Evolutionary conservation across 2,797 vertebrate genomes (phyloP).

Genomic region (Dendrocincla tyrannina): DNA sequence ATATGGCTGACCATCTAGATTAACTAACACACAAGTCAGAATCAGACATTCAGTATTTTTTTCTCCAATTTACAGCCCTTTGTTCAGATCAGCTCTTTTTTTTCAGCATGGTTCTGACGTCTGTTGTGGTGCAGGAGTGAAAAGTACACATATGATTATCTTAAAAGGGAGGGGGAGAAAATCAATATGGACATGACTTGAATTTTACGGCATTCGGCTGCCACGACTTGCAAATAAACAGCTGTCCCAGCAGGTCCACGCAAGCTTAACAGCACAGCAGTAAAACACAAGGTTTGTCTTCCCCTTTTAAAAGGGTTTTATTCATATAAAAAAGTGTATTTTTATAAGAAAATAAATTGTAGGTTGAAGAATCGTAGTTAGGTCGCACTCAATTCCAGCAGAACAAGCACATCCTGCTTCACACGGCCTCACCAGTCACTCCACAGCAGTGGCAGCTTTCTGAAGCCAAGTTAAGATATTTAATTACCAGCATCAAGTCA

Average conservation of each 20-base stretch:
- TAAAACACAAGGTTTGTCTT: background rate
- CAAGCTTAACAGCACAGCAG: background rate
- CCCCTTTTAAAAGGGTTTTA: background rate
- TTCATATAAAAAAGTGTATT: background rate
- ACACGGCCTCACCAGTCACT: background rate
- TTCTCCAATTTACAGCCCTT: background rate
- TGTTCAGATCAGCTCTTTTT: background rate
- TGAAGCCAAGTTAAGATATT: slow-evolving; percentile 29
- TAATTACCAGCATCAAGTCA: slow-evolving; percentile 52
- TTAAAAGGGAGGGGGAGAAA: background rate
- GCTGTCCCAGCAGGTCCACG: slow-evolving; percentile 25
- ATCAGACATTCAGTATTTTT: background rate
- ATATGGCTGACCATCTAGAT: background rate
- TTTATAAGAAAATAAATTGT: background rate
- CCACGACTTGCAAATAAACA: background rate
- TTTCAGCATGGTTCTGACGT: background rate
- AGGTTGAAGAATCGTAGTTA: background rate
- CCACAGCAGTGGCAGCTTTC: slow-evolving; percentile 3
- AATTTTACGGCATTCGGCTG: slow-evolving; percentile 3
- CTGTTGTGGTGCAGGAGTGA: background rate
- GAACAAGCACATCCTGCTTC: slow-evolving; percentile 28
- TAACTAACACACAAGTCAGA: background rate
- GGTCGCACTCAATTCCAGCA: slow-evolving; percentile 7
- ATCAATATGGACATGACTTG: slow-evolving; percentile 1
- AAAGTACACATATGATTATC: background rate